Percentiles rank a stretch among this genome's conserved stretches.
Evolutionary conservation across 2,113 vertebrate species (phyloP).

Genomic region (Malurus alboscapulatus): DNA sequence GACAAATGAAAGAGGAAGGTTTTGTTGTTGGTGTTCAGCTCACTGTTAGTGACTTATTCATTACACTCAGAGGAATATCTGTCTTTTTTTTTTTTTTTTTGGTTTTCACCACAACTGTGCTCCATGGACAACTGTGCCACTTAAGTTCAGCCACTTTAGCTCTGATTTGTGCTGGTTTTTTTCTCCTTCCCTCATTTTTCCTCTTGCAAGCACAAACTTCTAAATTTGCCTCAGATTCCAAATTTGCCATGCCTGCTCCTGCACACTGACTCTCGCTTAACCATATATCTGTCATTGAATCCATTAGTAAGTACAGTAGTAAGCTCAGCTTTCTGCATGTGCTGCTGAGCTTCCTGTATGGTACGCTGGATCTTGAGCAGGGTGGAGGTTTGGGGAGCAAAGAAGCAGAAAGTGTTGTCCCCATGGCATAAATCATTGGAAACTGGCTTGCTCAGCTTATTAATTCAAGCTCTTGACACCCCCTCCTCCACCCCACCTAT

Average conservation of each 20-base stretch:
- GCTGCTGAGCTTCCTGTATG: slow-evolving; percentile 22
- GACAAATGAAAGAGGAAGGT: not conserved
- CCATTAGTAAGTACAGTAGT: slow-evolving; percentile 58
- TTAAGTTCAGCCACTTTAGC: slow-evolving; percentile 17
- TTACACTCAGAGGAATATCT: not conserved
- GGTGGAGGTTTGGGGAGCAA: slow-evolving; percentile 20
- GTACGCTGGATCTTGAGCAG: not conserved
- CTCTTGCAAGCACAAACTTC: slow-evolving; percentile 1
- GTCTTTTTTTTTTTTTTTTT: not conserved
- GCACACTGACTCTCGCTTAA: slow-evolving; percentile 1
- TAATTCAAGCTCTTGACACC: slow-evolving; percentile 17
- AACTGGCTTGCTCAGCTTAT: slow-evolving; percentile 25
- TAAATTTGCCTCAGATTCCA: slow-evolving; percentile 62
- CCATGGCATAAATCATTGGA: slow-evolving; percentile 9
- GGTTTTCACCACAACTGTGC: not conserved
- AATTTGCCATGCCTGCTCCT: slow-evolving; percentile 53
- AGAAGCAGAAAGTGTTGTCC: slow-evolving; percentile 7
- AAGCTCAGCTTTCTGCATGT: slow-evolving; percentile 34
- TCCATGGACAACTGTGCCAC: not conserved
- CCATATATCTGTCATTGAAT: slow-evolving; percentile 57
- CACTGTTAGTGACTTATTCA: not conserved
- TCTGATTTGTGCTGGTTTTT: slow-evolving; percentile 25
- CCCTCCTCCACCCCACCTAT: slow-evolving; percentile 4
- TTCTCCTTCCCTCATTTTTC: not conserved
- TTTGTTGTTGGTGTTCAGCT: not conserved